Percentiles rank a stretch among this genome's conserved stretches.
Evolutionary conservation across 2,797 vertebrate genomes (phyloP).

Genomic region (Malurus leucopterus): DNA sequence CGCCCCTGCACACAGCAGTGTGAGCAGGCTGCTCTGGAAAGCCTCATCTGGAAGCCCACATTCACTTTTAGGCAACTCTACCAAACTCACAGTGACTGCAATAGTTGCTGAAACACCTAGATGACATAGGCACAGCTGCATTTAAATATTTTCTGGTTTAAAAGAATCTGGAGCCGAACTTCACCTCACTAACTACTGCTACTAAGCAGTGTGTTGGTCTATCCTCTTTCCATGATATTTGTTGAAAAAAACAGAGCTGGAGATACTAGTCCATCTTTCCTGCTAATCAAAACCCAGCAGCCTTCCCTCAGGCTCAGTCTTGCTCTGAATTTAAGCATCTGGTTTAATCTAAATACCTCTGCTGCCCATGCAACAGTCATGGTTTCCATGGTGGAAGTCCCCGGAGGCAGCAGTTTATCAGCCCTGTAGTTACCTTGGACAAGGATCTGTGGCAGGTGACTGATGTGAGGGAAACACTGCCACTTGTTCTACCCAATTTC

Average conservation of each 20-base stretch:
- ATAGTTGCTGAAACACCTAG: background rate
- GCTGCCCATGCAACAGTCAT: background rate
- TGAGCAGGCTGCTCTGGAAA: background rate
- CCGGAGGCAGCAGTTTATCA: background rate
- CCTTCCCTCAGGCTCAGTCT: background rate
- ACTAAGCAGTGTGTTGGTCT: background rate
- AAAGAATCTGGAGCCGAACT: background rate
- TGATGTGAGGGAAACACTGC: background rate
- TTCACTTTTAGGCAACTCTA: background rate
- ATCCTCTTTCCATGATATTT: background rate
- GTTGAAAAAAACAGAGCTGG: background rate
- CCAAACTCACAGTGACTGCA: background rate
- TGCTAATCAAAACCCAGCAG: background rate
- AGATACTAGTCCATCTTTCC: background rate
- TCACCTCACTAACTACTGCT: background rate
- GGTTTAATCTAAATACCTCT: background rate
- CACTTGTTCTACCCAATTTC: background rate
- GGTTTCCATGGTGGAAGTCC: background rate
- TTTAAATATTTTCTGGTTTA: background rate
- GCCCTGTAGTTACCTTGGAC: background rate
- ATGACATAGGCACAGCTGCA: background rate
- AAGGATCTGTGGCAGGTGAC: background rate
- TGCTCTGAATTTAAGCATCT: background rate
- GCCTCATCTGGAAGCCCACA: background rate
- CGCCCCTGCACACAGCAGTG: accelerated